Base-by-base conservation (phyloP, 2,888 invertebrate genomes). In the Shargacucullia verbasci region DNA sequence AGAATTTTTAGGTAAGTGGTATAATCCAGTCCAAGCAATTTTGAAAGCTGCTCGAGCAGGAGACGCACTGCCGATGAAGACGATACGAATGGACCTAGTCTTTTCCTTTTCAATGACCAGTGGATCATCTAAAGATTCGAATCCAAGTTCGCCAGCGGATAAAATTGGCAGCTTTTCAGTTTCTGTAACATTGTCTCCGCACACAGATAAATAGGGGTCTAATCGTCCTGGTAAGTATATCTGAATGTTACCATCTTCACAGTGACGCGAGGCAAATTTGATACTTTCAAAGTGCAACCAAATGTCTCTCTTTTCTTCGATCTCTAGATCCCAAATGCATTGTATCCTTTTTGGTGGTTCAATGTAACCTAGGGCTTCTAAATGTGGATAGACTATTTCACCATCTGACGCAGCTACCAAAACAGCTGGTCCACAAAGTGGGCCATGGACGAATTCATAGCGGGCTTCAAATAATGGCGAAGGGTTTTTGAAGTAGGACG, bases 381-480 rank as follows among this genome's bases (percentile, higher is more conserved):
- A 96, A 81, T 96, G 97, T 0, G 98, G 98, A 81, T 97, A 98
- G 27, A 97, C 96, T n/a, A 98, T 96, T 86, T 98, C 97, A 0
- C 98, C 98, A 77, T 98, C 98, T 0, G 97, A 96, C 0, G 96
- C 95, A 0, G 98, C 97, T 7, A 96, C 96, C 43, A 98, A 89
- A 3, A 97, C 95, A 0, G 98, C 96, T 0, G 98, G 97, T 0
- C 98, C 98, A 82, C 98, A 98, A 0, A 98, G 91, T 0, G 98
- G 98, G 0, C 98, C 98, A 76, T 98, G 98, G 0, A 98, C 97
- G 81, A 98, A 98, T 83, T 98, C 97, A 83, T 97, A 98, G 5
- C 95, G 95, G 0, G 98, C 98, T 86, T 98, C 97, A 82, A 98
- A 98, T 4, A 98, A 93, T 0, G 98, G 97, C 33, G 96, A 95